Conservation (phyloP, 2,888 invertebrate species). For the Monochamus alternatus region DNA sequence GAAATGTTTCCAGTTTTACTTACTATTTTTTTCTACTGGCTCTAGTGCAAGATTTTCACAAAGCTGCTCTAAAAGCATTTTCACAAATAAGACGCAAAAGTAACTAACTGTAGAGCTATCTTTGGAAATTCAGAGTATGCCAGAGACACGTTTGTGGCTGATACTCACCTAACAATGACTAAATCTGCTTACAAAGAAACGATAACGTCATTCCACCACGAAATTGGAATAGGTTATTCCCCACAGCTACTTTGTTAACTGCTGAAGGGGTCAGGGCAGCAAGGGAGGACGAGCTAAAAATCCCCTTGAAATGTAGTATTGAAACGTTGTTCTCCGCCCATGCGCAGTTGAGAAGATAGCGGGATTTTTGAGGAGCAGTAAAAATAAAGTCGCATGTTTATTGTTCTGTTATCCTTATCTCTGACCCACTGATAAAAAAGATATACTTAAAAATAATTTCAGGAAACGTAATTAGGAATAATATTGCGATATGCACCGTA, state of each 20-base stretch:
- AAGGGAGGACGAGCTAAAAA: slow-evolving; percentile 47
- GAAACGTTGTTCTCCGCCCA: slow-evolving; percentile 31
- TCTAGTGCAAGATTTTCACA: slow-evolving; percentile 11
- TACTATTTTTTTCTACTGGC: slow-evolving; percentile 41
- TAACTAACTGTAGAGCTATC: background rate
- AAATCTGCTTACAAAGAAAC: background rate
- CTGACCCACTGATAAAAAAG: background rate
- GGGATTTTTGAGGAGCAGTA: slow-evolving; percentile 9
- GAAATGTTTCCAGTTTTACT: background rate
- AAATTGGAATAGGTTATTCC: slow-evolving; percentile 56
- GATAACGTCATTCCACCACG: slow-evolving; percentile 29
- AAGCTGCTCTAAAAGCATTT: slow-evolving; percentile 27
- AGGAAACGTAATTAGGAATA: background rate
- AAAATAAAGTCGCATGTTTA: background rate
- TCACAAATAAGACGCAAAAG: background rate
- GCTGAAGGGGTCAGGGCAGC: slow-evolving; percentile 43
- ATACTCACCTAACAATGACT: slow-evolving; percentile 40
- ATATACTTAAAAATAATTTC: background rate
- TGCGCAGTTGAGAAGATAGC: slow-evolving; percentile 24
- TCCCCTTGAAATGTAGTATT: slow-evolving; percentile 42
- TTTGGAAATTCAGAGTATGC: background rate
- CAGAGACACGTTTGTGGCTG: background rate
- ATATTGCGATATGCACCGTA: background rate
- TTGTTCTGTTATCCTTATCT: slow-evolving; percentile 20
- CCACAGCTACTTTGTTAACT: slow-evolving; percentile 42